Base-by-base conservation (phyloP, 2,113 vertebrate species). In the Camelus dromedarius region DNA sequence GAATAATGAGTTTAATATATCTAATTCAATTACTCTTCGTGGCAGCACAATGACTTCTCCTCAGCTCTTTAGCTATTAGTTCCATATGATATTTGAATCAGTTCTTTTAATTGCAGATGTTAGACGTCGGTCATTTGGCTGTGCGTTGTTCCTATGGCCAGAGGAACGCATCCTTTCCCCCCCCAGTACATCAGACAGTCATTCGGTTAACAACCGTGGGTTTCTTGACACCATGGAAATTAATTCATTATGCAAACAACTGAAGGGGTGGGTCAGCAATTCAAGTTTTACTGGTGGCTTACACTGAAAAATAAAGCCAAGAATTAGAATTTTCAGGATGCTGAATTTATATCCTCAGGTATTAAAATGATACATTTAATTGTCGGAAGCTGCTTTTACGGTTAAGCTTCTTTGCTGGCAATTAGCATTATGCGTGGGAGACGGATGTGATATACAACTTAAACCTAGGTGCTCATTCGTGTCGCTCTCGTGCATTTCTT, bases 41-140 rank as follows among this genome's bases (percentile, higher is more conserved):
- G 88, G 94, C 96, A 81, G 35, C 95, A 96, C 96, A 97, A 97
- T 96, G 97, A 96, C 88, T 98, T 98, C 98, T 98, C 95, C 87
- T 98, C 64, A 90, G 98, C 97, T 98, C 98, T 98, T 98, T 98
- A 97, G 98, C 98, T 99, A 98, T 98, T 85, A 98, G 98, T 99
- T 99, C 98, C 98, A 98, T 98, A 97, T 98, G 98, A 99, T 99
- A 99, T 99, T 99, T 99, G 98, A 99, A 99, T 98, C 98, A 98
- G 98, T 98, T 99, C 98, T 99, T 99, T 99, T 99, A 99, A 99
- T 99, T 99, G 99, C 98, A 98, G 99, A 99, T 99, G 99, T 99
- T 99, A 99, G 99, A 98, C 98, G 98, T 98, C 99, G 75, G 99
- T 99, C 99, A 98, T 98, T 98, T 97, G 97, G 97, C 96, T 97